Evolutionary conservation across 2,113 vertebrate genomes (phyloP).

Genomic region (Accipiter cooperii): DNA sequence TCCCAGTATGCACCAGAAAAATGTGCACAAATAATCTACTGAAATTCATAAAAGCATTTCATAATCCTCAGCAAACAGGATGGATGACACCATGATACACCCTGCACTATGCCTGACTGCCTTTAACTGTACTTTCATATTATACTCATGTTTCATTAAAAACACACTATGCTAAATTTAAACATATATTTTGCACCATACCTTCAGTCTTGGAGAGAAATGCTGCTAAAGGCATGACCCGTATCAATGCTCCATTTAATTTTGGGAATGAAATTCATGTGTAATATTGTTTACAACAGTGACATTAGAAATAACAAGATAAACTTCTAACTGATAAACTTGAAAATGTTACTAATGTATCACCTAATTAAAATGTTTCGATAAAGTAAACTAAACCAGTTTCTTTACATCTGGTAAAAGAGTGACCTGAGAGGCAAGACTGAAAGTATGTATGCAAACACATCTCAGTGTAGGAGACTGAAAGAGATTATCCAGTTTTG

Average conservation of each 20-base stretch:
- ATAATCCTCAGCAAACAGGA: neutral
- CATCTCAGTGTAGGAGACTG: neutral
- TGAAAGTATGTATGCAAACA: neutral
- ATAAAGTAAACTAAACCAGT: neutral
- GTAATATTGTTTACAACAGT: neutral
- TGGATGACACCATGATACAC: neutral
- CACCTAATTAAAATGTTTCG: neutral
- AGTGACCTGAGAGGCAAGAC: neutral
- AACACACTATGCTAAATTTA: neutral
- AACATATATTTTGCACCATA: neutral
- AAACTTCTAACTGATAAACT: neutral
- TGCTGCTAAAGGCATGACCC: neutral
- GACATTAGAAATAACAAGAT: neutral
- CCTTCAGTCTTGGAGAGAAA: neutral
- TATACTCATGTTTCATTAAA: neutral
- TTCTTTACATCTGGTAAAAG: neutral
- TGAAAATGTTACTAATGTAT: neutral
- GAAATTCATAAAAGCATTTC: neutral
- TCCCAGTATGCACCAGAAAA: neutral
- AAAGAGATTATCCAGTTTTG: neutral
- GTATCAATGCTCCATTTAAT: neutral
- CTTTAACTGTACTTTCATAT: neutral
- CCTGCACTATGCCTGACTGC: neutral
- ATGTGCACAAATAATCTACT: neutral
- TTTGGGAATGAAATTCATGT: neutral